A percentile compares a stretch with the other conserved stretches of the same genome.
Evolutionary conservation across 2,797 vertebrate genomes (phyloP).

Genomic region (Chaetophractus vellerosus): DNA sequence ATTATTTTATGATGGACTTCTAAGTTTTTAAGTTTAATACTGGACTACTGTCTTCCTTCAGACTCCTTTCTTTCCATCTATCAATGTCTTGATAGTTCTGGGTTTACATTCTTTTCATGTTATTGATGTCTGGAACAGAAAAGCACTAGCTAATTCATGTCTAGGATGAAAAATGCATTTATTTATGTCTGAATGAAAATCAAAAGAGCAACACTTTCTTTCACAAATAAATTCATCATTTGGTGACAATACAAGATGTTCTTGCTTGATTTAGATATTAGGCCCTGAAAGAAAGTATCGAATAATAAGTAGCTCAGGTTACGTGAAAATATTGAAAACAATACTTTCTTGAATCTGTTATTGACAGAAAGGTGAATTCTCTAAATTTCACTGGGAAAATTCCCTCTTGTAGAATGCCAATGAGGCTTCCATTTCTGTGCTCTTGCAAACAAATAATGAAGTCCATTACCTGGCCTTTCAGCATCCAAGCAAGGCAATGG

Average conservation of each 20-base stretch:
- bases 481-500: background rate
- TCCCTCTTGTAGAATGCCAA: background rate
- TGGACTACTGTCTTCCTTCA: background rate
- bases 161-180: slow-evolving; percentile 73
- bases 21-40: background rate
- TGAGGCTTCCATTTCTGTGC: background rate
- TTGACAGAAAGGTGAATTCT: slow-evolving; percentile 46
- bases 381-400: slow-evolving; percentile 51
- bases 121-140: slow-evolving; percentile 52
- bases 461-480: background rate
- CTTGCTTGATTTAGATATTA: slow-evolving; percentile 61
- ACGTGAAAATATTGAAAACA: slow-evolving; percentile 23
- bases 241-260: slow-evolving; percentile 61
- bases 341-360: slow-evolving; percentile 40
- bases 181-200: slow-evolving; percentile 71
- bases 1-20: background rate
- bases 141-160: slow-evolving; percentile 76
- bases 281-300: background rate
- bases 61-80: background rate
- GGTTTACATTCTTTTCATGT: slow-evolving; percentile 64
- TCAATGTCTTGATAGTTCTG: background rate
- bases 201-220: slow-evolving; percentile 60
- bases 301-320: slow-evolving; percentile 51
- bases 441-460: slow-evolving; percentile 45
- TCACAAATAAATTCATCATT: slow-evolving; percentile 69